These are phyloP conservation scores for Tinea trinotella DNA, from an alignment of 2,888 invertebrate genomes.

Conservation along the genomic window DNA sequence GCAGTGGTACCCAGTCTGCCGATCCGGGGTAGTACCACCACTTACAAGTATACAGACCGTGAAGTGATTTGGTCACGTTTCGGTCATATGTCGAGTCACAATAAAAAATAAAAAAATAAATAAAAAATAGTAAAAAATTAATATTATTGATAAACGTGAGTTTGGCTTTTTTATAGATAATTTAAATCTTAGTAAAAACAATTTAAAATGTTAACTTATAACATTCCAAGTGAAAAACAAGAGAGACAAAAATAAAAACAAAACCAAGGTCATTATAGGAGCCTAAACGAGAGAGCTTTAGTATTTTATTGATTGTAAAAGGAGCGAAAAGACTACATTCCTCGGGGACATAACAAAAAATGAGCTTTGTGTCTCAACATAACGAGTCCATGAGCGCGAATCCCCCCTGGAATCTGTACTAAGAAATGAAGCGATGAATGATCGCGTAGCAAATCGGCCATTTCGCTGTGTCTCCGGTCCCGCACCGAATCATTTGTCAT, in stretches of 20 bases:
- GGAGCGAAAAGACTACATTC: slow-evolving; percentile 22
- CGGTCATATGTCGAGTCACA: too few species aligned
- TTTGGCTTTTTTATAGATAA: too few species aligned
- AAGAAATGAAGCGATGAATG: slow-evolving; percentile 34
- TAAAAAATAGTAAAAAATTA: too few species aligned
- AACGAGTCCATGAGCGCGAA: slow-evolving; percentile 34
- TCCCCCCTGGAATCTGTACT: slow-evolving; percentile 31
- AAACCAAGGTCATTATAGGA: slow-evolving; percentile 8
- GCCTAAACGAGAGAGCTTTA: slow-evolving; percentile 5
- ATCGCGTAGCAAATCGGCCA: slow-evolving; percentile 57
- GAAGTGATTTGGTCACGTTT: too few species aligned
- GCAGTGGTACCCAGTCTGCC: too few species aligned
- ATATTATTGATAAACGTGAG: too few species aligned
- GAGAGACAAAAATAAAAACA: not conserved
- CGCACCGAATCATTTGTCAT: slow-evolving; percentile 59
- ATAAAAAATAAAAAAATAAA: too few species aligned
- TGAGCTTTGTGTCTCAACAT: slow-evolving; percentile 24
- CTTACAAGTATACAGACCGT: too few species aligned
- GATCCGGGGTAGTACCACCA: too few species aligned
- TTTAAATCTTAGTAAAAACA: too few species aligned
- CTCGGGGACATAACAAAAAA: slow-evolving; percentile 20
- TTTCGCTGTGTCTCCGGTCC: slow-evolving; percentile 43
- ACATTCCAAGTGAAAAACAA: not conserved
- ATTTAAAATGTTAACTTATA: too few species aligned
- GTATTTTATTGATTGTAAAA: slow-evolving; percentile 25